Percentiles rank a stretch among this genome's conserved stretches.
These are phyloP conservation scores for Bradypodion pumilum DNA, from an alignment of 2,797 vertebrate genomes.

Conservation along the genomic window DNA sequence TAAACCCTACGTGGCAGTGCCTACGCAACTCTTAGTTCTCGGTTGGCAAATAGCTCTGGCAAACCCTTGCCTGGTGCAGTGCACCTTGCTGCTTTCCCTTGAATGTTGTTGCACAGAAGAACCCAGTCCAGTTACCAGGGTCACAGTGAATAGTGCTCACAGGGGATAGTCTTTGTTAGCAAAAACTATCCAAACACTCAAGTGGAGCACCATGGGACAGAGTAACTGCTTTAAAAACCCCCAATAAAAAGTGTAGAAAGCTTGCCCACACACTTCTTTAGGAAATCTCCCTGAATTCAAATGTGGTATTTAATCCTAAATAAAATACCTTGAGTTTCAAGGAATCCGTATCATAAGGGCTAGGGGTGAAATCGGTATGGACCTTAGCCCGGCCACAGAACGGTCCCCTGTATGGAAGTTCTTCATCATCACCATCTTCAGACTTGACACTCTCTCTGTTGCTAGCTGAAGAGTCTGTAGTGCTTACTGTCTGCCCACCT, in stretches of 20 bases:
- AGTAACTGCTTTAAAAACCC: background rate
- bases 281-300: slow-evolving; percentile 22
- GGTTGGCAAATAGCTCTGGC: too few relatives aligned
- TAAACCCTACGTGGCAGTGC: too few relatives aligned
- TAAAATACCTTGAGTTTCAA: slow-evolving; percentile 92
- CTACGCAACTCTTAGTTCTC: too few relatives aligned
- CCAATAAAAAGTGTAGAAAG: background rate
- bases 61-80: too few relatives aligned
- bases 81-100: too few relatives aligned
- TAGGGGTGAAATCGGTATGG: slow-evolving; percentile 97
- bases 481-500: slow-evolving; percentile 98
- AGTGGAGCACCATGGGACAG: background rate
- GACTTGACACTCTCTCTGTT: slow-evolving; percentile 98
- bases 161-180: too few relatives aligned
- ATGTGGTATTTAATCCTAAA: background rate
- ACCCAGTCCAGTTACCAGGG: too few relatives aligned
- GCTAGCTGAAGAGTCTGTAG: slow-evolving; percentile 97
- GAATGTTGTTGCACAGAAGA: too few relatives aligned
- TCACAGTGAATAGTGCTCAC: too few relatives aligned
- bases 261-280: background rate
- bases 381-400: slow-evolving; percentile 95
- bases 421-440: slow-evolving; percentile 97
- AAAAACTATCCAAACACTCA: background rate
- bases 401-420: slow-evolving; percentile 93
- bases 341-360: slow-evolving; percentile 96